Evolutionary conservation across 2,113 vertebrate genomes (phyloP).

Genomic region (Glaucidium brasilianum): DNA sequence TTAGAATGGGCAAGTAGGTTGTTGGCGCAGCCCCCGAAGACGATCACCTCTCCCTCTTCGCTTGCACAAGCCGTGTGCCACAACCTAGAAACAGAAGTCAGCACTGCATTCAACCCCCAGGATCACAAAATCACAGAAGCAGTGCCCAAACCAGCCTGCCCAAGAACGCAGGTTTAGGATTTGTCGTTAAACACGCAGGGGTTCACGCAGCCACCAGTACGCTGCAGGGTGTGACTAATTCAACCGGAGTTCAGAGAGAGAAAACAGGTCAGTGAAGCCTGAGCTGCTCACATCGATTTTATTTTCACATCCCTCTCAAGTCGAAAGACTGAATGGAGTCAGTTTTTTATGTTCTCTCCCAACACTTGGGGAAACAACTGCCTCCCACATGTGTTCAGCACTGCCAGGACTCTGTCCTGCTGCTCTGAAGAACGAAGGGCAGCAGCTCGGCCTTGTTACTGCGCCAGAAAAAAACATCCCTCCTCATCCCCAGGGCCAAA

Average conservation of each 20-base stretch:
- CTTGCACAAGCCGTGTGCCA: slow-evolving; percentile 95
- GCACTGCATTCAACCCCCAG: neutral
- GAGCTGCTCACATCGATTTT: too few species aligned
- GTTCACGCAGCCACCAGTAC: neutral
- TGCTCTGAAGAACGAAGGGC: neutral
- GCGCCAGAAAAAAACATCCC: too few species aligned
- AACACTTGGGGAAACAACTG: neutral
- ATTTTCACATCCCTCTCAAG: neutral
- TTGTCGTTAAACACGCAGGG: neutral
- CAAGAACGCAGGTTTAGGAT: rapidly evolving
- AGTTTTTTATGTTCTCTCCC: too few species aligned
- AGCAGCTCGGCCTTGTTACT: neutral
- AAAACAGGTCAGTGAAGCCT: rapidly evolving
- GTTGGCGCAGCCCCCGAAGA: slow-evolving; percentile 98
- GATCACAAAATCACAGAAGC: too few species aligned
- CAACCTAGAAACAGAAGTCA: slow-evolving; percentile 74
- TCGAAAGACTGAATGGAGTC: neutral
- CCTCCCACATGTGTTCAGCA: neutral
- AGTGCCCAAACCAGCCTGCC: neutral
- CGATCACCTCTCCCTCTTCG: slow-evolving; percentile 92
- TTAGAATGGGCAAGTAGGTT: slow-evolving; percentile 89
- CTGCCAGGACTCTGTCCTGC: rapidly evolving
- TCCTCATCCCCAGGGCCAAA: neutral
- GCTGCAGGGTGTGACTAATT: rapidly evolving
- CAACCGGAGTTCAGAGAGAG: neutral